Base-by-base conservation (phyloP, 2,888 invertebrate species). In the Patella ulyssiponensis region DNA sequence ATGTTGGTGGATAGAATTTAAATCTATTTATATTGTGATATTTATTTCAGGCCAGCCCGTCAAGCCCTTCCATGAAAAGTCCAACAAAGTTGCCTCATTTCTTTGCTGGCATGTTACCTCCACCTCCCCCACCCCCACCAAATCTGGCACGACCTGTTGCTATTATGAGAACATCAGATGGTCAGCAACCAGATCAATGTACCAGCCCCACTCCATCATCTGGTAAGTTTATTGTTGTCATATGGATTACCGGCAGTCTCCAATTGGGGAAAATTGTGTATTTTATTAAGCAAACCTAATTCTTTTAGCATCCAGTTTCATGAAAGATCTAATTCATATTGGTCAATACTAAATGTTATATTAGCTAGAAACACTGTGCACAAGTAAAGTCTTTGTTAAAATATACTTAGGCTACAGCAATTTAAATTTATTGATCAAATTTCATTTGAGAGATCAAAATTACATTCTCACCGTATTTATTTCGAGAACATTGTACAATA, bases 131-230 rank as follows among this genome's bases (percentile, higher is more conserved):
- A 54, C 97, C 98, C 11, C 91, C 90, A 33, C 88, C 90, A 20
- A 98, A 98, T 23, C 97, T 98, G 96, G 98, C 98, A 3, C 94
- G 98, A 83, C 98, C 98, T 0, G 98, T 98, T 52, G 97, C 98
- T 81, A 97, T 98, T 89, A 97, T 98, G 88, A 94, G 97, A 87
- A 97, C 97, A 53, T 89, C 91, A 56, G 91, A 91, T 76, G 91
- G 90, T 20, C 44, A 44, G 44, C 86, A 88, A 56, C 82, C 84
- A n/a, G 85, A 86, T 23, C 82, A 85, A 58, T 86, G 83, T 75
- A 64, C 64, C 23, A 23, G 20, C 23, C 64, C 64, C 12, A 20
- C 64, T 64, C 23, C 64, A 23, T 20, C 20, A 12, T 23, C 20
- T 58, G 58, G 58, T 58, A 58, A 20, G 58, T 58, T 44, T 44